phyloP scores from a whole-genome alignment of 2,888 invertebrate species.

The Furcula furcula region DNA sequence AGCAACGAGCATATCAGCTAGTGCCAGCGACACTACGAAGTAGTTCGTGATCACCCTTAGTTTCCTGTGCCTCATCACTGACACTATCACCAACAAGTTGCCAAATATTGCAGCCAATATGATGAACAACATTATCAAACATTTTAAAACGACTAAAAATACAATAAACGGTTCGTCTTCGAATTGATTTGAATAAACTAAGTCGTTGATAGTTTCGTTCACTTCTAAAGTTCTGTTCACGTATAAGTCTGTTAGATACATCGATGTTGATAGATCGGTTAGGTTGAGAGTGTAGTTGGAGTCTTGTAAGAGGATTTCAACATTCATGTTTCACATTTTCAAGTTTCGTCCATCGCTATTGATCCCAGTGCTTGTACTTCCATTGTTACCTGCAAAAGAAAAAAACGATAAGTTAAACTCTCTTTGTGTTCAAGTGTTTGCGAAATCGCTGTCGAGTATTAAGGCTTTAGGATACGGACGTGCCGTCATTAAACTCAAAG shows the following conservation, averaged over 20 bases:
- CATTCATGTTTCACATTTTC: slow-evolving; percentile 68
- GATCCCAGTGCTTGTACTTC: slow-evolving; percentile 13
- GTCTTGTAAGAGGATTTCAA: slow-evolving; percentile 50
- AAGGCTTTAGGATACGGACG: too few species aligned
- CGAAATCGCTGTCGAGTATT: neutral
- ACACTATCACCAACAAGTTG: slow-evolving; percentile 94
- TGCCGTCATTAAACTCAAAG: too few species aligned
- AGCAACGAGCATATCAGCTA: slow-evolving; percentile 97
- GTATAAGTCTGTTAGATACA: slow-evolving; percentile 70
- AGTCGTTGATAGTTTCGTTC: slow-evolving; percentile 58
- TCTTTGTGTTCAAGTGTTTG: neutral
- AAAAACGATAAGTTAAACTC: neutral
- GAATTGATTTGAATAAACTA: slow-evolving; percentile 63
- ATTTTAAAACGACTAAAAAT: slow-evolving; percentile 84
- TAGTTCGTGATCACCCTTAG: slow-evolving; percentile 94
- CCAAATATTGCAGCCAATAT: slow-evolving; percentile 95
- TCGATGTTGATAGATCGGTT: slow-evolving; percentile 64
- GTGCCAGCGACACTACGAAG: slow-evolving; percentile 96
- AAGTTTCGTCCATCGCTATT: slow-evolving; percentile 44
- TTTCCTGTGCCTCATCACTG: slow-evolving; percentile 85
- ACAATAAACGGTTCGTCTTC: slow-evolving; percentile 76
- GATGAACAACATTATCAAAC: slow-evolving; percentile 92
- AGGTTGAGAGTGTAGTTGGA: slow-evolving; percentile 64
- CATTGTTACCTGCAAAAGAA: slow-evolving; percentile 38
- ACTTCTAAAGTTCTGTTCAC: slow-evolving; percentile 57